Evolutionary conservation across 2,797 vertebrate genomes (phyloP).

Genomic region (Neosilurus mollespiculum): DNA sequence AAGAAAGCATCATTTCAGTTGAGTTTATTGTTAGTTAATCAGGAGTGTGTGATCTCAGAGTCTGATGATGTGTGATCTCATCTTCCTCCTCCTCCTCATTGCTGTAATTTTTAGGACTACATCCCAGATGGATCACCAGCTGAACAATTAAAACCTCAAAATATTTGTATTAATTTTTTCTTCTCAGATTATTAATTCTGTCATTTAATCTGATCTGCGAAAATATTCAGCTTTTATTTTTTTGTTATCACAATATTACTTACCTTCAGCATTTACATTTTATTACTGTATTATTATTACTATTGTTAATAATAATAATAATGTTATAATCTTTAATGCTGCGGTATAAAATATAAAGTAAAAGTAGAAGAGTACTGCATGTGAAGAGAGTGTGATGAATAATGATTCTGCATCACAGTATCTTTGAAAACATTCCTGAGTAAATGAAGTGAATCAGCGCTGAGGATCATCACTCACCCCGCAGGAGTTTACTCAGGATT

Average conservation of each 20-base stretch:
- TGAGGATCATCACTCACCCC: conserved; percentile 28
- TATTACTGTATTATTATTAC: background rate
- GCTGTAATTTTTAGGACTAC: background rate
- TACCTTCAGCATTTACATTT: background rate
- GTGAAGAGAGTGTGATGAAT: background rate
- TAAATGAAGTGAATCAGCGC: background rate
- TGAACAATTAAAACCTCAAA: background rate
- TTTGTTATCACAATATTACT: background rate
- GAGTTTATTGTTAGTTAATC: too few relatives aligned
- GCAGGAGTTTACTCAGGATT: conserved; percentile 29
- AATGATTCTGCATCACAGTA: background rate
- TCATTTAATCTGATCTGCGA: background rate
- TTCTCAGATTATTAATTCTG: background rate
- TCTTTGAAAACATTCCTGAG: background rate
- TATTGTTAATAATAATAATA: too few relatives aligned
- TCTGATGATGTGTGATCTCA: background rate
- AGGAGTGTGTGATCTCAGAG: background rate
- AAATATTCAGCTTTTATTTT: background rate
- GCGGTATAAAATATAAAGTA: background rate
- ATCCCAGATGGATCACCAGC: background rate
- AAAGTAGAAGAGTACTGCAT: background rate
- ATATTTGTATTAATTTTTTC: background rate
- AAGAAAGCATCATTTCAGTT: too few relatives aligned
- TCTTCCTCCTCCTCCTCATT: background rate
- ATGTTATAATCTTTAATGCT: background rate